Base-by-base conservation (phyloP, 2,797 vertebrate genomes). In the Cephalopachus bancanus region DNA sequence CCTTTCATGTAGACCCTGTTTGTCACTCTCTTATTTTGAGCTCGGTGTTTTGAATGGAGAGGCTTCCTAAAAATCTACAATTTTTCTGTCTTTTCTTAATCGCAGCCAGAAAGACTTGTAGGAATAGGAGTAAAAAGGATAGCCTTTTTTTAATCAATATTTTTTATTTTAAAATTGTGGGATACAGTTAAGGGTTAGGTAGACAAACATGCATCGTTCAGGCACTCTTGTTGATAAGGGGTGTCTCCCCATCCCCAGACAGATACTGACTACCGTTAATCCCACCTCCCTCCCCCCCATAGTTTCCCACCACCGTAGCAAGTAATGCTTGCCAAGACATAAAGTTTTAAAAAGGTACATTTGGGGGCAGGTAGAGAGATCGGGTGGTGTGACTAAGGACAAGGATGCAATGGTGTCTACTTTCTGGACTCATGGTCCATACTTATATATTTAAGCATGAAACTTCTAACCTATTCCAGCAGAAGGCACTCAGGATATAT, bases 11-110 rank as follows among this genome's bases (percentile, higher is more conserved):
- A 72, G 53, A 2, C 37, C 72, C 7, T 53, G 16, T 62, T 83
- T 83, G 20, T 91, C 17, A 64, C 15, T 85, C 44, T 44, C n/a
- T 87, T 87, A 53, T 86, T 94, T 94, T 85, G 37, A 53, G 6
- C 3, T 89, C 20, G 49, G 60, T 72, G 37, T 65, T 93, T 59
- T 95, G 74, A 92, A 79, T 5, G 14, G 4, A 75, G 51, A 69
- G 7, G 30, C 3, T 85, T 67, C 12, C 11, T 76, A 71, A 95
- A 71, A 44, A 51, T 28, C 19, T 60, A 3, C 16, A 28, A 64
- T 37, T 94, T 57, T 60, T 84, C 30, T 69, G 26, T 3, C 4
- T 28, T 7, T 69, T 8, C 8, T 80, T 92, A 57, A 28, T 59
- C 8, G 65, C 28, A 74, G 22, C 22, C 26, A 53, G 12, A 28